Conservation (phyloP, 2,888 invertebrate species). For the Charanyca ferruginea region DNA sequence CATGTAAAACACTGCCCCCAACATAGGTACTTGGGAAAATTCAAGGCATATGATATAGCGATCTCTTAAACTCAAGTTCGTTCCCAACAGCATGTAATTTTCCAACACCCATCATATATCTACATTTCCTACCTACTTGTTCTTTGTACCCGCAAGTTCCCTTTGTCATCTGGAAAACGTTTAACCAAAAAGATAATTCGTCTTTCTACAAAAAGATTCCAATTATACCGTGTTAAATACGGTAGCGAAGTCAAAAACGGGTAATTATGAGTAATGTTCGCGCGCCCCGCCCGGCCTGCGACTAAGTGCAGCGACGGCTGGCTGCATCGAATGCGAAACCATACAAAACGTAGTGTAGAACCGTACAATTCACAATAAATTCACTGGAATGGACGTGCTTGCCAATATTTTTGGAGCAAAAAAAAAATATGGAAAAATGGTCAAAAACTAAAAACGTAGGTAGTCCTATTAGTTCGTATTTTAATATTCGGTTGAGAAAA, state of each 20-base stretch:
- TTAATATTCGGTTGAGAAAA: background rate
- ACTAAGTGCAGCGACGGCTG: slow-evolving; percentile 66
- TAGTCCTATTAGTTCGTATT: no score
- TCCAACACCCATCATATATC: background rate
- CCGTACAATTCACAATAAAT: slow-evolving; percentile 55
- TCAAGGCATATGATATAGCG: no score
- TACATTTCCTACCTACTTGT: no score
- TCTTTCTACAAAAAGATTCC: slow-evolving; percentile 35
- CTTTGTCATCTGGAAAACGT: slow-evolving; percentile 15
- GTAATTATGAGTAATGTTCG: slow-evolving; percentile 67
- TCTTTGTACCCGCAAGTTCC: background rate
- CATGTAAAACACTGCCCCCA: no score
- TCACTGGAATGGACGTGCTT: slow-evolving; percentile 46
- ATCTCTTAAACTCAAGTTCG: no score
- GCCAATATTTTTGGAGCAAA: slow-evolving; percentile 23
- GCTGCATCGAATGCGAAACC: slow-evolving; percentile 63
- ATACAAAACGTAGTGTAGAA: slow-evolving; percentile 58
- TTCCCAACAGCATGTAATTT: background rate
- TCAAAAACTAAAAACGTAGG: background rate
- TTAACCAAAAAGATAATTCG: slow-evolving; percentile 19
- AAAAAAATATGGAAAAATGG: background rate
- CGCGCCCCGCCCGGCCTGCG: slow-evolving; percentile 70
- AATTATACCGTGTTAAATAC: slow-evolving; percentile 60
- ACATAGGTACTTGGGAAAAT: no score
- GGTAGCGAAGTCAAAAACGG: slow-evolving; percentile 56